These are phyloP conservation scores for Nibea albiflora DNA, from an alignment of 2,113 vertebrate genomes.

Conservation along the genomic window DNA sequence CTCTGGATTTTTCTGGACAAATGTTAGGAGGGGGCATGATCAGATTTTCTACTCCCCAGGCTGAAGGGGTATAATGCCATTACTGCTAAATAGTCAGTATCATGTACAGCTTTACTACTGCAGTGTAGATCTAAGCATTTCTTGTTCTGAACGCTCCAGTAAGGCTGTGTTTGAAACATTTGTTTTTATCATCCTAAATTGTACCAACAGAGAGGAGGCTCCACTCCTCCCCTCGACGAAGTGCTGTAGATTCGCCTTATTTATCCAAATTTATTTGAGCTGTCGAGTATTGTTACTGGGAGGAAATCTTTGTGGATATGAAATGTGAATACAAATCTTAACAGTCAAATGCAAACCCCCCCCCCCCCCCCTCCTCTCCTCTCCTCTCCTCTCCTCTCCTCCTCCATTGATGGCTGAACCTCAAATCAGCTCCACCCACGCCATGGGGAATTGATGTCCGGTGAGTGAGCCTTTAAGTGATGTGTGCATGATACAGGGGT, in stretches of 20 bases:
- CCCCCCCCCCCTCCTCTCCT: too few species aligned
- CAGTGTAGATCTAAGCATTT: not conserved
- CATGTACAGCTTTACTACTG: not conserved
- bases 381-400: not conserved
- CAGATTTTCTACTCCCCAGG: not conserved
- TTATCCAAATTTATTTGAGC: constrained; percentile 20
- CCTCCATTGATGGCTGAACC: not conserved
- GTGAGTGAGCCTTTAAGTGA: not conserved
- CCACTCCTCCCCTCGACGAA: not conserved
- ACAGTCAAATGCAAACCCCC: not conserved
- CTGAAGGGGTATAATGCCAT: constrained; percentile 3
- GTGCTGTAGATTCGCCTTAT: not conserved
- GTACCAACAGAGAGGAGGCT: not conserved
- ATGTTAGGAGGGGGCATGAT: not conserved
- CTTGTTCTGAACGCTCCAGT: not conserved
- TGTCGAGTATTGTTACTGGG: not conserved
- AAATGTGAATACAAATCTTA: not conserved
- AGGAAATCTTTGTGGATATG: not conserved
- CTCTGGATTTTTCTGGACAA: not conserved
- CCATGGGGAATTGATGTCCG: not conserved
- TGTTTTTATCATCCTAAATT: not conserved
- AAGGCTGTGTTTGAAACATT: constrained; percentile 5
- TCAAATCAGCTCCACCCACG: not conserved
- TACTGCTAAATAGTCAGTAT: not conserved
- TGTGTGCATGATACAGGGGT: not conserved